Conservation (phyloP, 1,140 invertebrate species). For the Diachasmimorpha longicaudata region DNA sequence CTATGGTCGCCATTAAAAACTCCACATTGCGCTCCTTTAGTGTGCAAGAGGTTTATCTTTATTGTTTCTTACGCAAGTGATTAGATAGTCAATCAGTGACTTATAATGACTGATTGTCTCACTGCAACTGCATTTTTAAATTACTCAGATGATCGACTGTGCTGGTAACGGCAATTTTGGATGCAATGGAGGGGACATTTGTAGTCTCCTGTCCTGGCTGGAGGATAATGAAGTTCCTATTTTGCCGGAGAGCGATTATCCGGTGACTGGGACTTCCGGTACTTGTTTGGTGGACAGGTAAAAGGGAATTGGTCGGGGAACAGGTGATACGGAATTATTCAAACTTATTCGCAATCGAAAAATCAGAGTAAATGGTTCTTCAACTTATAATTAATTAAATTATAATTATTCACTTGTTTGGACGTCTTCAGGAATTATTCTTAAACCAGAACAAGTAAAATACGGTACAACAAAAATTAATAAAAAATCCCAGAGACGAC, state of each 20-base stretch:
- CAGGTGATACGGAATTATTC: too few relatives aligned
- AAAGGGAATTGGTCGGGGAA: not conserved
- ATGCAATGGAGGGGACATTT: conserved; percentile 84
- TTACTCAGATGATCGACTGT: conserved; percentile 80
- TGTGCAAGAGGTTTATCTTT: conserved; percentile 71
- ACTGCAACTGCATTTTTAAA: not conserved
- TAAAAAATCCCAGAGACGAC: too few relatives aligned
- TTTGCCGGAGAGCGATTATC: conserved; percentile 70
- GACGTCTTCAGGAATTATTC: too few relatives aligned
- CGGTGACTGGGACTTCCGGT: conserved; percentile 67
- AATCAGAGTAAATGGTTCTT: too few relatives aligned
- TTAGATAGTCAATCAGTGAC: not conserved
- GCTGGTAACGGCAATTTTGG: conserved; percentile 75
- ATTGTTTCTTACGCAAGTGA: not conserved
- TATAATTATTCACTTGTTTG: too few relatives aligned
- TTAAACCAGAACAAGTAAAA: too few relatives aligned
- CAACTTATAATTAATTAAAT: too few relatives aligned
- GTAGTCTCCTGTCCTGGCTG: conserved; percentile 77
- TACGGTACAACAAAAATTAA: too few relatives aligned
- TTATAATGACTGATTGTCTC: not conserved
- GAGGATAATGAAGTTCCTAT: conserved; percentile 66
- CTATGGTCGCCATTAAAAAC: conserved; percentile 76
- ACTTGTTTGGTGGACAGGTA: conserved; percentile 65
- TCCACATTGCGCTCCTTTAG: conserved; percentile 70
- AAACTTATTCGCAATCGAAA: too few relatives aligned